Conservation (phyloP, 2,797 vertebrate species). For the Taenioides sp. region DNA sequence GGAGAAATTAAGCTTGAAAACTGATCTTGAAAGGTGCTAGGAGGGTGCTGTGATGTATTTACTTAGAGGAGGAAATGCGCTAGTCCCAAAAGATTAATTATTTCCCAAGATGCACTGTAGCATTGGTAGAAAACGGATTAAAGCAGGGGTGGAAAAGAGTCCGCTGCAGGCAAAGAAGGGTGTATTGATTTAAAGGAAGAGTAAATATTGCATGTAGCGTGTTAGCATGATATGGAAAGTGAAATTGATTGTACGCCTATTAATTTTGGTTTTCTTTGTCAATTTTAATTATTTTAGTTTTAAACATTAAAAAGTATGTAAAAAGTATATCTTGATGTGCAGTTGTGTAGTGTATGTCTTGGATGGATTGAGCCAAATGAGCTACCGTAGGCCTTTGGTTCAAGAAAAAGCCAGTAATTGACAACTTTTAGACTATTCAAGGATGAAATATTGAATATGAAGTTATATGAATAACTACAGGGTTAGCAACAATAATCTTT, state of each 20-base stretch:
- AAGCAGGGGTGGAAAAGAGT: slow-evolving; percentile 27
- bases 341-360: no score
- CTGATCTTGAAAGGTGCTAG: slow-evolving; percentile 64
- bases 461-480: no score
- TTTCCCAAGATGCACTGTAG: slow-evolving; percentile 61
- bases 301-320: background rate
- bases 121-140: slow-evolving; percentile 51
- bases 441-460: no score
- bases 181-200: slow-evolving; percentile 25
- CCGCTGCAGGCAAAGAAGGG: slow-evolving; percentile 59
- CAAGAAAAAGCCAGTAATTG: no score
- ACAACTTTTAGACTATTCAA: no score
- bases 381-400: no score
- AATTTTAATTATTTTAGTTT: background rate
- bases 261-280: background rate
- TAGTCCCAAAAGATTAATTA: slow-evolving; percentile 66
- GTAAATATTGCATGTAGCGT: background rate
- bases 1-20: slow-evolving; percentile 50
- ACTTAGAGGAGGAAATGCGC: slow-evolving; percentile 70
- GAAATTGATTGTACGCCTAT: no score
- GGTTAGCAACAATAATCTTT: no score
- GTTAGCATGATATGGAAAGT: background rate
- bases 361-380: no score
- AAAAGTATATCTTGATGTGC: no score
- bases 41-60: slow-evolving; percentile 71